A percentile compares a stretch with the other conserved stretches of the same genome.
These are phyloP conservation scores for Drosophila nr. perissopoda DNA, from an alignment of 2,888 invertebrate genomes.

Conservation along the genomic window DNA sequence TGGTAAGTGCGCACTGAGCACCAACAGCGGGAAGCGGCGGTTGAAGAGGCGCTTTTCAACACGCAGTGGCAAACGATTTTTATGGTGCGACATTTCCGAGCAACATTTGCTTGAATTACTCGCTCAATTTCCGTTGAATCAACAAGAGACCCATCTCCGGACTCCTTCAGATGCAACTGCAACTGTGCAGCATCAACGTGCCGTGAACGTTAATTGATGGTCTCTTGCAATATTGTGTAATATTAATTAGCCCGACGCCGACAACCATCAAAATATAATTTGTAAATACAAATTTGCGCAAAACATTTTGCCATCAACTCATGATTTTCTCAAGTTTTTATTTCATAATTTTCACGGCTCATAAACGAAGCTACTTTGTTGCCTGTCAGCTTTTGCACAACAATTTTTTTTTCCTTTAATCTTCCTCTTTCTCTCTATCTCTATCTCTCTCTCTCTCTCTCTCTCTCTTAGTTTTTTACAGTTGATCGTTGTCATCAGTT, in stretches of 20 bases:
- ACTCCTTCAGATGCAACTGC: slow-evolving; percentile 18
- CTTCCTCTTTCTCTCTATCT: not conserved
- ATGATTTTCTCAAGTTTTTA: slow-evolving; percentile 40
- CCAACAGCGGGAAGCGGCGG: slow-evolving; percentile 9
- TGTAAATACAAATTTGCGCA: slow-evolving; percentile 28
- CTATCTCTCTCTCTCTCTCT: not conserved
- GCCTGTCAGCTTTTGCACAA: slow-evolving; percentile 34
- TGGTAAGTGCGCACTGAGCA: slow-evolving; percentile 53
- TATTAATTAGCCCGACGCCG: slow-evolving; percentile 66
- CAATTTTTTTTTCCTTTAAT: not conserved
- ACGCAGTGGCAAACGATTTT: slow-evolving; percentile 66
- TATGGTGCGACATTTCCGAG: slow-evolving; percentile 76
- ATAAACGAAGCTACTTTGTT: slow-evolving; percentile 74
- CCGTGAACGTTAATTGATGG: slow-evolving; percentile 52
- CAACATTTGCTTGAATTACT: slow-evolving; percentile 78
- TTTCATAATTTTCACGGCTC: slow-evolving; percentile 71
- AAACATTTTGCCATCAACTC: slow-evolving; percentile 23
- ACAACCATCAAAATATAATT: slow-evolving; percentile 61
- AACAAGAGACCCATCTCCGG: slow-evolving; percentile 31
- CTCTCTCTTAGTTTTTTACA: slow-evolving; percentile 5
- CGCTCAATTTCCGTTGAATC: slow-evolving; percentile 83
- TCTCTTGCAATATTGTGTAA: slow-evolving; percentile 58
- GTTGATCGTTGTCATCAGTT: slow-evolving; percentile 15
- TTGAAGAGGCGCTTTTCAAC: slow-evolving; percentile 60
- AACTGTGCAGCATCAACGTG: slow-evolving; percentile 16